phyloP scores from a whole-genome alignment of 1,140 invertebrate genomes.

The Drosophila truncata region DNA sequence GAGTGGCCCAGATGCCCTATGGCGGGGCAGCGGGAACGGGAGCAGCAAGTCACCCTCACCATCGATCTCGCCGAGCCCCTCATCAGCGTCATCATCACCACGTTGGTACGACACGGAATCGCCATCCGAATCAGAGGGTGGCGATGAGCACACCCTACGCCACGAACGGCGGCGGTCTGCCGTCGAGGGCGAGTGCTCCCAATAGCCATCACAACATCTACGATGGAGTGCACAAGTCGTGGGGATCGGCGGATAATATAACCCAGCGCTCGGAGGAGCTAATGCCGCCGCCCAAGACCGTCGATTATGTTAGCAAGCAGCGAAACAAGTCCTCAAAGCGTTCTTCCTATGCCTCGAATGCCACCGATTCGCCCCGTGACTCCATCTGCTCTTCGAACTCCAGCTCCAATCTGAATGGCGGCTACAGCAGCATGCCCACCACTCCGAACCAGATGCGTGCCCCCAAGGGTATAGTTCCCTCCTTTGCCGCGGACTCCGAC shows the following conservation, averaged over 20 bases:
- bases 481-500: conserved; percentile 87
- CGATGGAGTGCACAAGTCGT: conserved; percentile 89
- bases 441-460: conserved; percentile 87
- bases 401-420: conserved; percentile 78
- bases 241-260: conserved; percentile 95
- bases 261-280: conserved; percentile 86
- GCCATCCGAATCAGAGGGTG: conserved; percentile 72
- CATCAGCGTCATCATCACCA: conserved; percentile 83
- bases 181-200: conserved; percentile 71
- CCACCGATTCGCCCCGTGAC: conserved; percentile 76
- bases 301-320: conserved; percentile 87
- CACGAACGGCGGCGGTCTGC: conserved; percentile 40
- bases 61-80: conserved; percentile 85
- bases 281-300: conserved; percentile 91
- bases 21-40: conserved; percentile 28
- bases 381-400: conserved; percentile 79
- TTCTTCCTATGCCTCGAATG: conserved; percentile 86
- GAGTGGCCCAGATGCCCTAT: conserved; percentile 48
- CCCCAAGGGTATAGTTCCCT: conserved; percentile 66
- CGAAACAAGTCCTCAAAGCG: conserved; percentile 87
- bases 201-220: conserved; percentile 86
- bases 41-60: conserved; percentile 74
- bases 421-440: conserved; percentile 87
- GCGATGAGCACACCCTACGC: conserved; percentile 69
- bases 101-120: conserved; percentile 83